Percentiles rank a stretch among this genome's conserved stretches.
Conservation (phyloP, 2,113 vertebrate genomes). For the Aegotheles bennettii region DNA sequence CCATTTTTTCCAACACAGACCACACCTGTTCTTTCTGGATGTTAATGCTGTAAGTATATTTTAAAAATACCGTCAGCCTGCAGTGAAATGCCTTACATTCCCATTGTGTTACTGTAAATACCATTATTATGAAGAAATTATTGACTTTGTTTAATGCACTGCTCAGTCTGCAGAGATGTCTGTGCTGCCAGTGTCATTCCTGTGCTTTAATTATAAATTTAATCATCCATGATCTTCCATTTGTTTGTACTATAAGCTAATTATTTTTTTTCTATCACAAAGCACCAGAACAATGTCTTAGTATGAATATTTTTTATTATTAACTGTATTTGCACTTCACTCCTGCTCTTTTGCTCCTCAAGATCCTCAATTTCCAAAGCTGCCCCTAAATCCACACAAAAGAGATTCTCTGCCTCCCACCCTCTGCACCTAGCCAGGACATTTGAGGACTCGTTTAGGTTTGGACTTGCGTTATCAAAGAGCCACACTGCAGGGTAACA, state of each 20-base stretch:
- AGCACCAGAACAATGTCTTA: background rate
- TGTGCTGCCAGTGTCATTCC: conserved; percentile 43
- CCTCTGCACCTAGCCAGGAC: background rate
- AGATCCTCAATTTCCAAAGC: background rate
- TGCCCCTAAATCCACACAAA: background rate
- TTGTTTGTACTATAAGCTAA: conserved; percentile 57
- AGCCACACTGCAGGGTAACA: background rate
- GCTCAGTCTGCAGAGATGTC: conserved; percentile 59
- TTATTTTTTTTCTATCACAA: conserved; percentile 61
- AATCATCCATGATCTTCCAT: conserved; percentile 62
- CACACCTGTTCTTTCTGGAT: conserved; percentile 50
- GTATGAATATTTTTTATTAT: conserved; percentile 59
- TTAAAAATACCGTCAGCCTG: conserved; percentile 49
- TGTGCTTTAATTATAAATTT: conserved; percentile 69
- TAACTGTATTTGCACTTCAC: conserved; percentile 7
- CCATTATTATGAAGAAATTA: conserved; percentile 62
- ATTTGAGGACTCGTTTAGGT: background rate
- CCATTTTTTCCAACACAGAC: conserved; percentile 40
- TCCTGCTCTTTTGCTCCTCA: background rate
- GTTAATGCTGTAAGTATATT: conserved; percentile 48
- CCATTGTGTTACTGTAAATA: conserved; percentile 66
- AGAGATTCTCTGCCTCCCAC: background rate
- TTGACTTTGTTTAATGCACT: conserved; percentile 40
- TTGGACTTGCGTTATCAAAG: background rate
- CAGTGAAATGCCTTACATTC: conserved; percentile 55